Percentiles rank a stretch among this genome's conserved stretches.
These are phyloP conservation scores for Agrotis clavis DNA, from an alignment of 2,888 invertebrate genomes.

Conservation along the genomic window DNA sequence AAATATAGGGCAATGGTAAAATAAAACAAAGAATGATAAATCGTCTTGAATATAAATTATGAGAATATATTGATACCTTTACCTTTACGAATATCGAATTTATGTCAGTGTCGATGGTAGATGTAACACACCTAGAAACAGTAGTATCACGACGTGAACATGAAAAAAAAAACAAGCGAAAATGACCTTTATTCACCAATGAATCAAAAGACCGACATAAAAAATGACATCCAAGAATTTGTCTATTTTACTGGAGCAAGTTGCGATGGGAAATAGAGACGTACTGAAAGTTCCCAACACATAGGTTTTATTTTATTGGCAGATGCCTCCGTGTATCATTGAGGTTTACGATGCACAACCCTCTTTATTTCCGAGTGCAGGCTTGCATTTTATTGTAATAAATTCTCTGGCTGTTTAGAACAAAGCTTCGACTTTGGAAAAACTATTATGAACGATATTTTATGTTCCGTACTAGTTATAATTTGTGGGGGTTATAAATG, in stretches of 20 bases:
- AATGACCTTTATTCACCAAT: constrained; percentile 29
- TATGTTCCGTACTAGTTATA: constrained; percentile 38
- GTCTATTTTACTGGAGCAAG: constrained; percentile 59
- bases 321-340: constrained; percentile 83
- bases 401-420: constrained; percentile 66
- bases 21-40: constrained; percentile 10
- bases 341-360: constrained; percentile 84
- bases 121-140: no score
- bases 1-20: background rate
- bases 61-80: no score
- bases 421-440: constrained; percentile 63
- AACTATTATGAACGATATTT: constrained; percentile 61
- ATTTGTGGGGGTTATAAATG: constrained; percentile 31
- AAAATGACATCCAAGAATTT: constrained; percentile 57
- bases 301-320: constrained; percentile 84
- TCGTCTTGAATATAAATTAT: background rate
- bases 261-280: constrained; percentile 70
- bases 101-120: background rate
- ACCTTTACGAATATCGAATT: background rate
- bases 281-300: constrained; percentile 79
- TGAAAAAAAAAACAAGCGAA: constrained; percentile 19
- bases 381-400: constrained; percentile 75
- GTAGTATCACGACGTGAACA: background rate
- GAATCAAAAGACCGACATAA: constrained; percentile 28
- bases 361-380: constrained; percentile 80